These are phyloP conservation scores for Clupea harengus DNA, from an alignment of 2,113 vertebrate genomes.

Conservation along the genomic window DNA sequence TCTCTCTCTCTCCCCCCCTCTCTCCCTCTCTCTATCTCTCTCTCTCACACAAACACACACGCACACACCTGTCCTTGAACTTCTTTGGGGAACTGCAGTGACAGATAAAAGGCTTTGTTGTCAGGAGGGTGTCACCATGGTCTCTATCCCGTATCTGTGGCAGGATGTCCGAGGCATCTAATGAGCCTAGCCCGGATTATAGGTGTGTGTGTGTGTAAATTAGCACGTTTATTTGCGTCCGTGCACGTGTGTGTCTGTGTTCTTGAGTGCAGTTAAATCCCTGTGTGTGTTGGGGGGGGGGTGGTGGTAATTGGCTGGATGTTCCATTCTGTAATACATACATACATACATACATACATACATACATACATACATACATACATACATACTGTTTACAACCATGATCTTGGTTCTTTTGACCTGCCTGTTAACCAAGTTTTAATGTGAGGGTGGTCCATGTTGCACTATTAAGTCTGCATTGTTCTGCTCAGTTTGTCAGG, in stretches of 20 bases:
- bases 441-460: neutral
- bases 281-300: neutral
- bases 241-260: neutral
- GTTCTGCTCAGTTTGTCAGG: neutral
- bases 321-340: neutral
- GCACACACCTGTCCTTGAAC: slow-evolving; percentile 12
- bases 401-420: neutral
- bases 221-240: neutral
- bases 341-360: no score
- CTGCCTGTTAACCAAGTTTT: neutral
- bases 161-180: slow-evolving; percentile 11
- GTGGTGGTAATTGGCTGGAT: neutral
- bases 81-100: neutral
- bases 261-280: neutral
- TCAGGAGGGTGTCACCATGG: neutral
- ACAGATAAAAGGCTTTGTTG: slow-evolving; percentile 35
- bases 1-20: no score
- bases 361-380: no score
- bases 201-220: neutral
- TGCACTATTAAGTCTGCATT: neutral
- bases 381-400: neutral
- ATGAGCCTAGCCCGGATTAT: slow-evolving; percentile 35
- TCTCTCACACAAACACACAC: neutral
- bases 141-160: slow-evolving; percentile 19
- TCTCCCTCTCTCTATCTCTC: no score